These are phyloP conservation scores for Argopecten irradians DNA, from an alignment of 1,140 invertebrate species.

Conservation along the genomic window DNA sequence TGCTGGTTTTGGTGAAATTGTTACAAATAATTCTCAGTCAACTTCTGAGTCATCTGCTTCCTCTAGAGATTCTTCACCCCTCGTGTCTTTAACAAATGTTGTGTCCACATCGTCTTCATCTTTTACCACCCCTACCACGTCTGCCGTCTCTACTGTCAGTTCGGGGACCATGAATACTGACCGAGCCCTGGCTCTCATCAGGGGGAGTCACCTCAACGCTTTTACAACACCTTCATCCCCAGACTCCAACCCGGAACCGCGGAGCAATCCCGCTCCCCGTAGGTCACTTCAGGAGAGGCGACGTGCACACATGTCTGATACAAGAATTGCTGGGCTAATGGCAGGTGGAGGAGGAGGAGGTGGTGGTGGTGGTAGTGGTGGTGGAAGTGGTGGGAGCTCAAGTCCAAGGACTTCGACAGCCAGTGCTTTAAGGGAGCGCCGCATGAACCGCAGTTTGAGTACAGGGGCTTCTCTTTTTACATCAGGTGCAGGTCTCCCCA, in stretches of 20 bases:
- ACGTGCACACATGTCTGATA: slow-evolving; percentile 61
- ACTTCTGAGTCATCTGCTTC: slow-evolving; percentile 1
- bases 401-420: not conserved
- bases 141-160: not conserved
- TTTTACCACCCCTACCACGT: not conserved
- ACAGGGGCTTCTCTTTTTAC: slow-evolving; percentile 37
- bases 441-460: slow-evolving; percentile 33
- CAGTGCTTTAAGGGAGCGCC: not conserved
- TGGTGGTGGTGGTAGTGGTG: not conserved
- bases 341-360: slow-evolving; percentile 12
- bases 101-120: not conserved
- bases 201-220: not conserved
- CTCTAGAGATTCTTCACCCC: slow-evolving; percentile 28
- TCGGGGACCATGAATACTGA: not conserved
- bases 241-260: slow-evolving; percentile 26
- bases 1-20: slow-evolving; percentile 66
- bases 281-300: slow-evolving; percentile 54
- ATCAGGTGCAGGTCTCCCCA: slow-evolving; percentile 13
- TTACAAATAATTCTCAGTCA: not conserved
- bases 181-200: not conserved
- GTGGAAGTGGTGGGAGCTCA: not conserved
- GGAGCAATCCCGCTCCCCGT: slow-evolving; percentile 6
- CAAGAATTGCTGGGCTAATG: slow-evolving; percentile 54
- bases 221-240: slow-evolving; percentile 28
- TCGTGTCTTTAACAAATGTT: slow-evolving; percentile 21